Percentiles rank a stretch among this genome's conserved stretches.
Evolutionary conservation across 2,888 invertebrate species (phyloP).

Genomic region (Synanthedon tipuliformis): DNA sequence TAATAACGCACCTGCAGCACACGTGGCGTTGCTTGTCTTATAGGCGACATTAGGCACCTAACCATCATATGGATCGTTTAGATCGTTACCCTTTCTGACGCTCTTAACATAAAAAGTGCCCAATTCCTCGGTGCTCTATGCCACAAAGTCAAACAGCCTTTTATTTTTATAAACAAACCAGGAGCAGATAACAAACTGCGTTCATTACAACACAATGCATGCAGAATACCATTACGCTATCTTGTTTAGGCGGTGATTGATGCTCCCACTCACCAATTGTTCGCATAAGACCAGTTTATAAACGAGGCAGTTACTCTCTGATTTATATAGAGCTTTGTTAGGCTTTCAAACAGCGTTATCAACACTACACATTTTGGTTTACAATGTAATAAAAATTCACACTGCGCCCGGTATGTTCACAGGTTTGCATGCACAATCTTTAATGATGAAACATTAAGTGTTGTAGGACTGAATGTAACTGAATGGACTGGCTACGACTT

Average conservation of each 20-base stretch:
- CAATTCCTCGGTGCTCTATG: too few species aligned
- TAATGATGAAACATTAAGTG: too few species aligned
- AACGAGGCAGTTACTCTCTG: conserved; percentile 2
- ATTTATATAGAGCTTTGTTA: conserved; percentile 11
- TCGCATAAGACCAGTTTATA: background rate
- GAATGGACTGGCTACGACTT: too few species aligned
- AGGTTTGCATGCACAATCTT: too few species aligned
- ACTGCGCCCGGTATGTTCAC: background rate
- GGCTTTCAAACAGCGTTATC: background rate
- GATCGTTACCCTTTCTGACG: too few species aligned
- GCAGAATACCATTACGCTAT: conserved; percentile 4
- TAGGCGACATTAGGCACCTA: too few species aligned
- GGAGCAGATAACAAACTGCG: background rate
- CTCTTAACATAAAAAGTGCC: too few species aligned
- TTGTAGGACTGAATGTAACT: too few species aligned
- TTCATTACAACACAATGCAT: background rate
- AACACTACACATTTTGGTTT: background rate
- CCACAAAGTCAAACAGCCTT: too few species aligned
- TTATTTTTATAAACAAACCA: background rate
- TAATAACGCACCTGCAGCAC: too few species aligned
- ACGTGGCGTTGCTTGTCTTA: too few species aligned
- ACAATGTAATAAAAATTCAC: background rate
- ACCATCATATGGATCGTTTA: too few species aligned
- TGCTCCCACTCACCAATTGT: conserved; percentile 1
- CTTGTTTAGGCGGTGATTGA: conserved; percentile 3